Percentiles rank a stretch among this genome's conserved stretches.
Evolutionary conservation across 1,140 invertebrate species (phyloP).

Genomic region (Nymphalis io): DNA sequence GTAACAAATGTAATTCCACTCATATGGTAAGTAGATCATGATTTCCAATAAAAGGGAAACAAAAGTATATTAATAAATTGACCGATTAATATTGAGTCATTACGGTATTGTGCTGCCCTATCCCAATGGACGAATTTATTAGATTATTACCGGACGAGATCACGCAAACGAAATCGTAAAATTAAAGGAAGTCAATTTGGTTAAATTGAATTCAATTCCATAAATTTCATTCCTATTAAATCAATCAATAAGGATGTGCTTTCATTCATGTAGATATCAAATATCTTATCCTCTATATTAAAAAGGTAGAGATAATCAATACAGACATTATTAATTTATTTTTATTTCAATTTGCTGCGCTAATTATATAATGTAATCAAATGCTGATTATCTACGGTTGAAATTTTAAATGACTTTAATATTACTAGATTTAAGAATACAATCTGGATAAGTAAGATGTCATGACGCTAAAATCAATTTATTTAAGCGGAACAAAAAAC

Average conservation of each 20-base stretch:
- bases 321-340: background rate
- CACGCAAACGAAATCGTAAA: slow-evolving; percentile 79
- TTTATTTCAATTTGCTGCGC: slow-evolving; percentile 2
- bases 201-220: slow-evolving; percentile 72
- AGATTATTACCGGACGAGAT: slow-evolving; percentile 76
- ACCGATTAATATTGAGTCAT: slow-evolving; percentile 73
- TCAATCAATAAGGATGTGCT: slow-evolving; percentile 12
- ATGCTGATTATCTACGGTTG: slow-evolving; percentile 7
- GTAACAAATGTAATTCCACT: background rate
- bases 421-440: slow-evolving; percentile 2
- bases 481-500: slow-evolving; percentile 48
- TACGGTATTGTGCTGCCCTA: slow-evolving; percentile 61
- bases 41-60: slow-evolving; percentile 39
- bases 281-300: background rate
- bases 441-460: slow-evolving; percentile 46
- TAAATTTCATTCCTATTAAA: slow-evolving; percentile 34
- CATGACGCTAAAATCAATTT: slow-evolving; percentile 47
- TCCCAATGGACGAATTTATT: slow-evolving; percentile 77
- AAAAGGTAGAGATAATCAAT: background rate
- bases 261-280: background rate
- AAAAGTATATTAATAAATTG: slow-evolving; percentile 51
- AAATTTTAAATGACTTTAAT: background rate
- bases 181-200: slow-evolving; percentile 74
- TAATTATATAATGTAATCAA: background rate
- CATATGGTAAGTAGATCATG: slow-evolving; percentile 25